Conservation (phyloP, 1,140 invertebrate genomes). For the Cyrtorhinus lividipennis region DNA sequence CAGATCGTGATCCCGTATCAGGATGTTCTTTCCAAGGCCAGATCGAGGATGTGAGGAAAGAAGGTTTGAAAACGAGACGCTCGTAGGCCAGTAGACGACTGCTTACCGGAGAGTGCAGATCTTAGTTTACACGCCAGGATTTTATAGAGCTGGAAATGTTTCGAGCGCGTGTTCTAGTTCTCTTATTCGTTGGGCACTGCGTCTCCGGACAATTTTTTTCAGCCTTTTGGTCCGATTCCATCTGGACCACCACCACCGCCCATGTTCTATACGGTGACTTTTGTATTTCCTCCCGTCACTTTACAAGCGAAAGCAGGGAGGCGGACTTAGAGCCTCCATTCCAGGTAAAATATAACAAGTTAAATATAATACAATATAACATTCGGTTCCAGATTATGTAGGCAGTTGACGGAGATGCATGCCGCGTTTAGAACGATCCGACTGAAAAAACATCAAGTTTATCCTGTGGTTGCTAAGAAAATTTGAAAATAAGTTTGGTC, state of each 20-base stretch:
- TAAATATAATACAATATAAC: not conserved
- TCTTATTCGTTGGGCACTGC: not conserved
- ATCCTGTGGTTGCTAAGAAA: not conserved
- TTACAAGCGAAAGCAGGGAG: slow-evolving; percentile 3
- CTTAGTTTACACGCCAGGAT: not conserved
- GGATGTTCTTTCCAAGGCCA: slow-evolving; percentile 1
- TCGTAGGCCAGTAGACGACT: too few species aligned
- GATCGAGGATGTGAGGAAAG: not conserved
- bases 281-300: not conserved
- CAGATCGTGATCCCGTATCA: not conserved
- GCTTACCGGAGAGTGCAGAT: too few species aligned
- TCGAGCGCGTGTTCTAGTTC: not conserved
- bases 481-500: not conserved
- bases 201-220: not conserved
- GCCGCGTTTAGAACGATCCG: not conserved
- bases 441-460: not conserved
- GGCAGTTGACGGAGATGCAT: not conserved
- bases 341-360: not conserved
- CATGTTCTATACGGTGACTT: not conserved
- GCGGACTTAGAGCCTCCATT: slow-evolving; percentile 4
- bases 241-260: not conserved
- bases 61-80: not conserved
- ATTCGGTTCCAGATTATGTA: not conserved
- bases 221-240: not conserved
- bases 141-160: not conserved